Percentiles rank a stretch among this genome's conserved stretches.
Evolutionary conservation across 2,888 invertebrate species (phyloP).

Genomic region (Diarsia brunnea): DNA sequence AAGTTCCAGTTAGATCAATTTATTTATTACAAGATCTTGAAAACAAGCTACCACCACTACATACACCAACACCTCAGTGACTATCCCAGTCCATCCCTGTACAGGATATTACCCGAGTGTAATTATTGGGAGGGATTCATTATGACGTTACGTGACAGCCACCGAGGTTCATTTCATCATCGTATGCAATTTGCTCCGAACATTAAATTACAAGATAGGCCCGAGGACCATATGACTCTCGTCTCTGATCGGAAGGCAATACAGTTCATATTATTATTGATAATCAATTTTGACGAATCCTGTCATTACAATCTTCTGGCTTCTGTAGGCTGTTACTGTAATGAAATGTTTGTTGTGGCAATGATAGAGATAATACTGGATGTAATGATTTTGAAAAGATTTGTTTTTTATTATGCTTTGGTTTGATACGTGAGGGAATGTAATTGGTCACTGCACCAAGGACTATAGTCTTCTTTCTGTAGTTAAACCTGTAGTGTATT

Average conservation of each 20-base stretch:
- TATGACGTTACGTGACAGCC: conserved; percentile 86
- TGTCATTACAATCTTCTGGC: conserved; percentile 62
- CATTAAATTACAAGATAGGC: conserved; percentile 77
- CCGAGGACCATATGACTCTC: conserved; percentile 69
- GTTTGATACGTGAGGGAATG: conserved; percentile 31
- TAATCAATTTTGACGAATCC: conserved; percentile 53
- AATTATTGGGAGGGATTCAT: conserved; percentile 86
- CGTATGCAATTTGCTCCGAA: conserved; percentile 79
- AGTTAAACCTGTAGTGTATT: background rate
- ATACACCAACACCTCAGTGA: background rate
- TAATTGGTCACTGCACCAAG: conserved; percentile 15
- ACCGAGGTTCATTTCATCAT: conserved; percentile 75
- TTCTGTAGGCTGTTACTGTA: conserved; percentile 69
- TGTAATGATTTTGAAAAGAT: conserved; percentile 45
- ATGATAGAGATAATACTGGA: conserved; percentile 57
- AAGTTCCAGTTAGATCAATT: too few relatives aligned
- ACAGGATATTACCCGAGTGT: conserved; percentile 80
- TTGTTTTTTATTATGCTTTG: conserved; percentile 30
- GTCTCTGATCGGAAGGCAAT: conserved; percentile 56
- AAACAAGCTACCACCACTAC: too few relatives aligned
- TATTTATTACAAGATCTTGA: too few relatives aligned
- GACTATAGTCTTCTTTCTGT: background rate
- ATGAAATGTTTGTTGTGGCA: conserved; percentile 72
- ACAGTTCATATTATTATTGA: conserved; percentile 70
- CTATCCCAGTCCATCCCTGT: conserved; percentile 65